Evolutionary conservation across 2,113 vertebrate genomes (phyloP), one percentile per base, ranked within the genome.

Genomic region (Hyla sarda): DNA sequence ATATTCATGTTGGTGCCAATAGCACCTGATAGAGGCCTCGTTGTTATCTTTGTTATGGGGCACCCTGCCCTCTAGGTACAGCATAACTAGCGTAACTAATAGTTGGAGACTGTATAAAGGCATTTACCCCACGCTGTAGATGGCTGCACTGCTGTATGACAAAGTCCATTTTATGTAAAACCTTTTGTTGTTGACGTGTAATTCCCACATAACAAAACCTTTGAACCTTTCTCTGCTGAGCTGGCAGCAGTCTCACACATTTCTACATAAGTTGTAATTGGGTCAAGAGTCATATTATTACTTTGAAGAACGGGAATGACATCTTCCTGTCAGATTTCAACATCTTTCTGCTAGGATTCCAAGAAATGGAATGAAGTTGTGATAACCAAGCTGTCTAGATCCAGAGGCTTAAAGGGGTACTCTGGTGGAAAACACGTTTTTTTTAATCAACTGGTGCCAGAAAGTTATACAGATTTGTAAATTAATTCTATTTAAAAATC

Each of bases 231-330:
- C 32, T 72, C 30, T n/a, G 37, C 19, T 32, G 37, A 73, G 71
- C 30, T 45, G 37, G 11, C 71, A 45, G 37, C 19, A 21, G 45
- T 45, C 71, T 37, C 71, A 72, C 2, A 72, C 6, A 13, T 72
- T 37, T 23, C 41, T 41, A 41, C 41, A 41, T 5, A 3, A 41
- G 34, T 45, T 16, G 13, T 45, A 73, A 19, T 45, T 2, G 71
- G 37, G 34, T 73, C 71, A 73, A 45, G n/a, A 73, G 23, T 45
- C 37, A 11, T 3, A 12, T 21, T 73, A 13, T 45, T n/a, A 12
- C 71, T 72, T 73, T 73, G 37, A 73, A 73, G 71, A n/a, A 73
- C 34, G 11, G 21, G n/a, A n/a, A 45, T 73, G 45, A 73, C 71
- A 73, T 73, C 21, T 41, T 45, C 21, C 21, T 73, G 71, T 41